phyloP scores from a whole-genome alignment of 2,797 vertebrate species.

The Cichlasoma orientale region DNA sequence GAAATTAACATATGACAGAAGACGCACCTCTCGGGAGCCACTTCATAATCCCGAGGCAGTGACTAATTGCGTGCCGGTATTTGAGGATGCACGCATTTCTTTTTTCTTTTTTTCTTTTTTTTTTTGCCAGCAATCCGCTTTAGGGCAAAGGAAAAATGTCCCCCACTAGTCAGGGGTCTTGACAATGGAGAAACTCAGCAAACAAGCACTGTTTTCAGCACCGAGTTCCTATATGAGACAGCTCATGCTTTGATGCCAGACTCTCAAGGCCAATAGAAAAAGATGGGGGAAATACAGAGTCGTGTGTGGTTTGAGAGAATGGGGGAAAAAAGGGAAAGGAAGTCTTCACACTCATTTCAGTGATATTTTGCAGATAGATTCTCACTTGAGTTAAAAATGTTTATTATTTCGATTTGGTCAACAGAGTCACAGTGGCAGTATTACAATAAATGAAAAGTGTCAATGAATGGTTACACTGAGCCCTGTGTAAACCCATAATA shows the following conservation, averaged over 20 bases:
- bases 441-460: constrained; percentile 12
- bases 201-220: constrained; percentile 47
- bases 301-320: constrained; percentile 31
- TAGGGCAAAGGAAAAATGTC: constrained; percentile 53
- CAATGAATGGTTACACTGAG: constrained; percentile 14
- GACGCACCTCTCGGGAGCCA: constrained; percentile 60
- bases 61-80: constrained; percentile 73
- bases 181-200: constrained; percentile 47
- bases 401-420: constrained; percentile 34
- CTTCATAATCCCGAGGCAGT: constrained; percentile 72
- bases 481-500: constrained; percentile 39
- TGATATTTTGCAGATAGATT: constrained; percentile 37
- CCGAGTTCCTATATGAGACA: constrained; percentile 34
- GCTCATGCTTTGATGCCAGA: constrained; percentile 37
- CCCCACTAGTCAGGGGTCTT: constrained; percentile 50
- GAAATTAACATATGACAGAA: constrained; percentile 65
- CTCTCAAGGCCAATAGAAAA: constrained; percentile 23
- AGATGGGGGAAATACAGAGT: constrained; percentile 22
- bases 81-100: constrained; percentile 55
- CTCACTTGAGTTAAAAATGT: constrained; percentile 27
- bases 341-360: constrained; percentile 23
- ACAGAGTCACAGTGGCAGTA: constrained; percentile 18
- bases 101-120: not conserved
- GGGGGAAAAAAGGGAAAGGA: not conserved
- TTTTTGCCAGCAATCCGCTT: constrained; percentile 61